Percentiles rank a stretch among this genome's conserved stretches.
Evolutionary conservation across 2,797 vertebrate species (phyloP).

Genomic region (Acipenser transmontanus): DNA sequence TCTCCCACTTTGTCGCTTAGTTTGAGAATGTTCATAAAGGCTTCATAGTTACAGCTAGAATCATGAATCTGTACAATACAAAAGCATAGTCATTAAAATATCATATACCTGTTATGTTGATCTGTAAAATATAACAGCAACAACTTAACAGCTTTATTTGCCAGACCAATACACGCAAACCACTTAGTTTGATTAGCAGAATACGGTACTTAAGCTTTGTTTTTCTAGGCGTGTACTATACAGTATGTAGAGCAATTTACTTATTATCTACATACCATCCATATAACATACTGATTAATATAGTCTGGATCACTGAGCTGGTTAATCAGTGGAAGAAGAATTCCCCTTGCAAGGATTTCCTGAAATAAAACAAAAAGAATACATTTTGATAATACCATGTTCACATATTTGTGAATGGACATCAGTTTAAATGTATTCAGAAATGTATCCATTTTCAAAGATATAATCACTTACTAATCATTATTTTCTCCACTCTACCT

Average conservation of each 20-base stretch:
- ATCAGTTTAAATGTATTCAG: too few species aligned
- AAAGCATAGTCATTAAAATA: conserved; percentile 18
- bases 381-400: too few species aligned
- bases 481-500: too few species aligned
- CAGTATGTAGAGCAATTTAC: too few species aligned
- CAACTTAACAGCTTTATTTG: too few species aligned
- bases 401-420: too few species aligned
- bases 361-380: conserved; percentile 41
- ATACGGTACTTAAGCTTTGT: too few species aligned
- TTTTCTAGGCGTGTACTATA: too few species aligned
- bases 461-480: too few species aligned
- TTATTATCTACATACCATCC: conserved; percentile 79
- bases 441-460: too few species aligned
- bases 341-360: conserved; percentile 94
- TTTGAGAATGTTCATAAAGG: conserved; percentile 98
- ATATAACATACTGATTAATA: conserved; percentile 99
- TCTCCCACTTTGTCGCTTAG: conserved; percentile 87
- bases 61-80: conserved; percentile 76
- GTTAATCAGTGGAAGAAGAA: conserved; percentile 95
- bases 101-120: conserved; percentile 15
- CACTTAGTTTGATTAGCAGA: too few species aligned
- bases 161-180: too few species aligned
- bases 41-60: conserved; percentile 97
- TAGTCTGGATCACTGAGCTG: conserved; percentile 99
- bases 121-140: neutral